Evolutionary conservation across 2,113 vertebrate genomes (phyloP).

Genomic region (Mesoclemmys tuberculata): DNA sequence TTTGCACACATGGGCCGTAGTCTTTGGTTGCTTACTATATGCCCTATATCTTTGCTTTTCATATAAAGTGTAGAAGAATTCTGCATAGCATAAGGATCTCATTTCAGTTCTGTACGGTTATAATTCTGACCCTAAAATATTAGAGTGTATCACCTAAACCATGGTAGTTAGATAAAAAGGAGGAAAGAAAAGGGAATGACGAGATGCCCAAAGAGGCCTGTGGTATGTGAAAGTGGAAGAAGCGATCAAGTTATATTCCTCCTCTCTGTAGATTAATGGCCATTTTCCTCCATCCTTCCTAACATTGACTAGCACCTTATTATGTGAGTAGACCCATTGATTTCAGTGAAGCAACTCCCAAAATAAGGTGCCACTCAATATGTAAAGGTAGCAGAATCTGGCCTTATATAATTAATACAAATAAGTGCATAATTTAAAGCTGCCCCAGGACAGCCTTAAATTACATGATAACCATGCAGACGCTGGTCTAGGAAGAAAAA

Average conservation of each 20-base stretch:
- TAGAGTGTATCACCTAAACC: neutral
- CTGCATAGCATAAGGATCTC: neutral
- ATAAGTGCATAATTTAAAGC: conserved; percentile 75
- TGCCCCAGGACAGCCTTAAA: conserved; percentile 73
- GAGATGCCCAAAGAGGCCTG: neutral
- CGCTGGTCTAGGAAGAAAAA: conserved; percentile 66
- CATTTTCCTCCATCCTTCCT: neutral
- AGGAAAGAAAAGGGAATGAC: neutral
- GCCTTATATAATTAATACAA: conserved; percentile 67
- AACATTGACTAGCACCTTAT: neutral
- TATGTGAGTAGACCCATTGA: neutral
- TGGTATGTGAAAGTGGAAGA: neutral
- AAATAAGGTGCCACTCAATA: neutral
- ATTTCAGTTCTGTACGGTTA: neutral
- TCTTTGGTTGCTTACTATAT: neutral
- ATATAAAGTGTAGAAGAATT: fast-evolving
- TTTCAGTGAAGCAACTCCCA: neutral
- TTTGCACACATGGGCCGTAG: neutral
- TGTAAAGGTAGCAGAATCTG: conserved; percentile 54
- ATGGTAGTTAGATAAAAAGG: neutral
- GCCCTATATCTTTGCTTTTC: neutral
- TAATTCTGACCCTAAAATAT: neutral
- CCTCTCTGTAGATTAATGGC: neutral
- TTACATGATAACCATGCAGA: conserved; percentile 73
- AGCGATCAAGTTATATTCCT: neutral